Percentiles rank a stretch among this genome's conserved stretches.
Evolutionary conservation across 2,888 invertebrate genomes (phyloP).

Genomic region (Cantharis rufa): DNA sequence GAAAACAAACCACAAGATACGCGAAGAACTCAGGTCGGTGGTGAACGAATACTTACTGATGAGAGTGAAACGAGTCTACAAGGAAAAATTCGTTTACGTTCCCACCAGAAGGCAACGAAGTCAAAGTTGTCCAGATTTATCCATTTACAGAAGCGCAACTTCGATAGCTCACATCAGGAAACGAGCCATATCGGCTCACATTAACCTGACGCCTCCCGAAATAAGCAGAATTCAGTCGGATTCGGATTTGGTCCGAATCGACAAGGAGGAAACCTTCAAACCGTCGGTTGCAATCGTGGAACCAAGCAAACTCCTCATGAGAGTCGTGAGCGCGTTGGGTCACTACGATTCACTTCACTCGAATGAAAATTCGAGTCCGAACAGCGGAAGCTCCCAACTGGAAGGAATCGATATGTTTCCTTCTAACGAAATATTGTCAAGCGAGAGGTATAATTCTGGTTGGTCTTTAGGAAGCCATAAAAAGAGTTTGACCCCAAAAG

Average conservation of each 20-base stretch:
- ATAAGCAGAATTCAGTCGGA: conserved; percentile 74
- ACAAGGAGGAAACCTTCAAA: conserved; percentile 74
- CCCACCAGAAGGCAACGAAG: conserved; percentile 60
- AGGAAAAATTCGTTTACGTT: conserved; percentile 59
- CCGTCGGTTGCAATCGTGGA: conserved; percentile 72
- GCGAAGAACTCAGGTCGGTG: conserved; percentile 54
- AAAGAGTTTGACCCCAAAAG: conserved; percentile 52
- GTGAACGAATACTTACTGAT: conserved; percentile 74
- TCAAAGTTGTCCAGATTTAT: conserved; percentile 74
- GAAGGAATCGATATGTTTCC: conserved; percentile 71
- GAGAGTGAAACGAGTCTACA: conserved; percentile 77
- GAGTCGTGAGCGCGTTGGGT: conserved; percentile 78
- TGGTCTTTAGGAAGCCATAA: conserved; percentile 61
- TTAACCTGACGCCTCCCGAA: conserved; percentile 37
- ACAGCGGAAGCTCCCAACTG: conserved; percentile 52
- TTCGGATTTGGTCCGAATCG: conserved; percentile 76
- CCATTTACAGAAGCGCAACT: conserved; percentile 59
- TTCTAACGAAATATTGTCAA: conserved; percentile 74
- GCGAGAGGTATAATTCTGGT: conserved; percentile 60
- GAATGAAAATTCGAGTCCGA: background rate
- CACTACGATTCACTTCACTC: conserved; percentile 55
- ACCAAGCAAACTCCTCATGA: conserved; percentile 75
- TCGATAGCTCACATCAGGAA: conserved; percentile 54
- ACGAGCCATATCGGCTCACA: conserved; percentile 70
- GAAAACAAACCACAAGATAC: conserved; percentile 76